A percentile compares a stretch with the other conserved stretches of the same genome.
Conservation (phyloP, 1,140 invertebrate genomes). For the Ips nitidus region DNA sequence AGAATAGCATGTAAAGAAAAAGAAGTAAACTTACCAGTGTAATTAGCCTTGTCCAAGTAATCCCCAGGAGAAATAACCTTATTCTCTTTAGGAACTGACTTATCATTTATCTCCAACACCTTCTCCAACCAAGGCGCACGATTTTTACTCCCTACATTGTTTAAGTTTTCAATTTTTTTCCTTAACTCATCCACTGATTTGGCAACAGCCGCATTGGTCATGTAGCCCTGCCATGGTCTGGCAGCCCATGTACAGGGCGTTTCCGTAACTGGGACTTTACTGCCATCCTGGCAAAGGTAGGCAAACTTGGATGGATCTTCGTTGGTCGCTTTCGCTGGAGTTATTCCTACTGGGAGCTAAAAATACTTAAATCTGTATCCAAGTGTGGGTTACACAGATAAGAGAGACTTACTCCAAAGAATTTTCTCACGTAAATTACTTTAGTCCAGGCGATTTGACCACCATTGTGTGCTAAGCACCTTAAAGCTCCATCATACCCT, state of each 20-base stretch:
- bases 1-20: too few species aligned
- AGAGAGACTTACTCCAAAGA: slow-evolving; percentile 63
- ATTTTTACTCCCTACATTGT: slow-evolving; percentile 53
- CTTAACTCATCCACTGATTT: slow-evolving; percentile 53
- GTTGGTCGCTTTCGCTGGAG: slow-evolving; percentile 52
- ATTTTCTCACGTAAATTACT: slow-evolving; percentile 74
- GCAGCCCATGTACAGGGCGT: slow-evolving; percentile 78
- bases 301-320: slow-evolving; percentile 64
- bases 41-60: slow-evolving; percentile 71
- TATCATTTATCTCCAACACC: slow-evolving; percentile 58
- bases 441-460: slow-evolving; percentile 85
- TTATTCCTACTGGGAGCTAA: slow-evolving; percentile 60
- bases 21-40: slow-evolving; percentile 54
- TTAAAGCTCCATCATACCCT: slow-evolving; percentile 80
- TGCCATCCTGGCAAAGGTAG: slow-evolving; percentile 83
- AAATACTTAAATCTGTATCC: neutral
- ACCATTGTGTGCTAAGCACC: slow-evolving; percentile 74
- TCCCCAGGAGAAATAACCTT: slow-evolving; percentile 63
- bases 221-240: slow-evolving; percentile 75
- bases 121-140: slow-evolving; percentile 56
- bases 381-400: neutral
- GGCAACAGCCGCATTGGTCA: slow-evolving; percentile 64
- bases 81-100: slow-evolving; percentile 62
- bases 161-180: slow-evolving; percentile 49
- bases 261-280: slow-evolving; percentile 63